phyloP scores from a whole-genome alignment of 35 echinoderm and acorn worm species.

The Stichopus chloronotus region DNA sequence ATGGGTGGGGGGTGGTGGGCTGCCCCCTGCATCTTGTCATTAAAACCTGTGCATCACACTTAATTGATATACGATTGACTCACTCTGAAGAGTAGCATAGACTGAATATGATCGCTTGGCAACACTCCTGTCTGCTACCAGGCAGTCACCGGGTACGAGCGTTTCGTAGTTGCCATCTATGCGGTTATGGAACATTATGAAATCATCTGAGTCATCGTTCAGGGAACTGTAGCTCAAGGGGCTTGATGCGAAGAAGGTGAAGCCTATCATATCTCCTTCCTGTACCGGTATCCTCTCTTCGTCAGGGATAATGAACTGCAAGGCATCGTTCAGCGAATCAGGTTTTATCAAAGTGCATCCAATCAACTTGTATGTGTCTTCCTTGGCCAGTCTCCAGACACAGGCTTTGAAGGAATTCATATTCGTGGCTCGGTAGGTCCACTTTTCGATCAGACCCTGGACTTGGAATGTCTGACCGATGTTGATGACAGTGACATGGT shows the following conservation, averaged over 20 bases:
- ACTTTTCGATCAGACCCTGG: not conserved
- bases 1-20: too few relatives aligned
- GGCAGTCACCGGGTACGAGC: not conserved
- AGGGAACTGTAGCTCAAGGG: not conserved
- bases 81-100: constrained; percentile 26
- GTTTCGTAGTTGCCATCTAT: constrained; percentile 1
- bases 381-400: constrained; percentile 18
- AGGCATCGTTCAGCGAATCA: not conserved
- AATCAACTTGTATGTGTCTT: constrained; percentile 38
- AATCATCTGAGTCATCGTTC: not conserved
- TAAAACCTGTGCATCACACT: too few relatives aligned
- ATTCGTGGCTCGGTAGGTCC: constrained; percentile 25
- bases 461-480: not conserved
- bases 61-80: not conserved
- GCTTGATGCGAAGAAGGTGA: constrained; percentile 27
- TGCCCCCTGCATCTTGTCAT: too few relatives aligned
- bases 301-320: not conserved
- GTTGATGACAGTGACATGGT: constrained; percentile 33
- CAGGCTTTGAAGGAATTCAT: constrained; percentile 1
- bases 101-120: constrained; percentile 25
- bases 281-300: not conserved
- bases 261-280: constrained; percentile 38
- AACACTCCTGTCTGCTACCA: not conserved
- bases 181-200: constrained; percentile 20
- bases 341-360: constrained; percentile 42